These are phyloP conservation scores for Conchocele bisecta DNA, from an alignment of 2,888 invertebrate genomes.

Conservation along the genomic window DNA sequence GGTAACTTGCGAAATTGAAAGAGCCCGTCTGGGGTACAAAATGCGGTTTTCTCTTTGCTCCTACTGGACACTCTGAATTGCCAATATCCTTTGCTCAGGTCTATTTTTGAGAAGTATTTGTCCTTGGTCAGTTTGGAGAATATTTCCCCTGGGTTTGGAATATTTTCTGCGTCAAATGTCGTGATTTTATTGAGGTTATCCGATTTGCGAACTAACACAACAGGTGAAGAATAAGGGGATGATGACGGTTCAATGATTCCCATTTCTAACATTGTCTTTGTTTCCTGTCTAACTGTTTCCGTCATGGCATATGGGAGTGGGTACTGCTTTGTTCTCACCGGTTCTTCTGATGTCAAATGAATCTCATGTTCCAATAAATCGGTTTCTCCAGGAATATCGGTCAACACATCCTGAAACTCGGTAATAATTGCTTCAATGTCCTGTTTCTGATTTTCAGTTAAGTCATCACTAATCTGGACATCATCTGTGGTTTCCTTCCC, in stretches of 20 bases:
- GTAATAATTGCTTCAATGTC: constrained; percentile 13
- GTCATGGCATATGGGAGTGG: constrained; percentile 8
- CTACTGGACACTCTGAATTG: constrained; percentile 23
- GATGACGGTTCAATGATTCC: constrained; percentile 14
- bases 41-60: constrained; percentile 22
- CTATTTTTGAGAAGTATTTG: constrained; percentile 36
- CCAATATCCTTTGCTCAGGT: constrained; percentile 44
- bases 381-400: constrained; percentile 14
- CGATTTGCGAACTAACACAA: constrained; percentile 36
- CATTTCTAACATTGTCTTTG: constrained; percentile 22
- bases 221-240: constrained; percentile 34
- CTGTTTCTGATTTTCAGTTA: neutral
- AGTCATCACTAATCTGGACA: constrained; percentile 5
- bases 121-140: constrained; percentile 18
- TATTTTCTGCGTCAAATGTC: constrained; percentile 46
- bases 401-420: constrained; percentile 16
- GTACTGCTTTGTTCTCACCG: constrained; percentile 11
- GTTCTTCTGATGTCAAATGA: neutral
- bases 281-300: constrained; percentile 4
- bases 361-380: neutral
- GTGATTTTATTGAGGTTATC: constrained; percentile 44
- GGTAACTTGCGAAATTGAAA: constrained; percentile 13
- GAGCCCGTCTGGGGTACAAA: constrained; percentile 6
- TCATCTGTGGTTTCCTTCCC: neutral
- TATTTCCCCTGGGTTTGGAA: constrained; percentile 31